Conservation (phyloP, 2,113 vertebrate genomes). For the Echinops telfairi region DNA sequence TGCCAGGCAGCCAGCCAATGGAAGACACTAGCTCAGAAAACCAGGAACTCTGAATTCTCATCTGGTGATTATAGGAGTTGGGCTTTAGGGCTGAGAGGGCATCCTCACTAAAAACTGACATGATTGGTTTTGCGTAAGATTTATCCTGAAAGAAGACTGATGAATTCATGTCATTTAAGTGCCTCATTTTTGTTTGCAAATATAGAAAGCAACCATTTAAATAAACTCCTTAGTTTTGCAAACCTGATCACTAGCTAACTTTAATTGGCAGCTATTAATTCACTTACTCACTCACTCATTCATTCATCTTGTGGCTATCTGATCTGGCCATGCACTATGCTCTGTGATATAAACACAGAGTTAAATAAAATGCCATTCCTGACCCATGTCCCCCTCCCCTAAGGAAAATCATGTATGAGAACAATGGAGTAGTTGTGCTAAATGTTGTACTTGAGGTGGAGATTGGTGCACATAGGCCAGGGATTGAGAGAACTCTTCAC, state of each 20-base stretch:
- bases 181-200: background rate
- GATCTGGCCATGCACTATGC: background rate
- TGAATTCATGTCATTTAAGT: background rate
- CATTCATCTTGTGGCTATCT: background rate
- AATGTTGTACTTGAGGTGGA: background rate
- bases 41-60: background rate
- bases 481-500: background rate
- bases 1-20: accelerated
- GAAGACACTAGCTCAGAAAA: background rate
- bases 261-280: background rate
- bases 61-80: too few species aligned
- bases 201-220: background rate
- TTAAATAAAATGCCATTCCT: background rate
- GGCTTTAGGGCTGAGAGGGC: background rate
- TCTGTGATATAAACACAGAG: background rate
- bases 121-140: background rate
- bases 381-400: background rate
- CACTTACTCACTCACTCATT: background rate
- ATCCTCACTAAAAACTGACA: background rate
- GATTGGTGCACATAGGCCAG: too few species aligned
- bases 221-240: background rate
- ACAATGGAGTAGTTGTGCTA: accelerated
- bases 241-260: background rate
- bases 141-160: background rate
- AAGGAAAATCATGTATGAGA: background rate